Evolutionary conservation across 1,140 invertebrate species (phyloP).

Genomic region (Phocides pigmalion): DNA sequence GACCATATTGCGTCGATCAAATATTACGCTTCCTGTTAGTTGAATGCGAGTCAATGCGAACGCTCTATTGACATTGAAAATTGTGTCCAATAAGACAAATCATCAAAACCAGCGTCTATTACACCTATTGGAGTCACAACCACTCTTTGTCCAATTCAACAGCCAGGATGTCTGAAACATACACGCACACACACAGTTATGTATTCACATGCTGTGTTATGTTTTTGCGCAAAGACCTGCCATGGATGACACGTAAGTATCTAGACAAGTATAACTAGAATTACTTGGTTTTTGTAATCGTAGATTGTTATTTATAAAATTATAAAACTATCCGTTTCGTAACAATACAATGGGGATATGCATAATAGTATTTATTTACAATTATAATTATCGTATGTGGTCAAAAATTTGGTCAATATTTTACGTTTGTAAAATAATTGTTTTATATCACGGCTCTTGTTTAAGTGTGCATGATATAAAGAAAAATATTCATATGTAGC

Average conservation of each 20-base stretch:
- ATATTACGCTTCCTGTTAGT: background rate
- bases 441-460: no score
- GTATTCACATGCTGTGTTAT: background rate
- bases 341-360: background rate
- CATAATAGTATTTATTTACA: background rate
- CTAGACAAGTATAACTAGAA: background rate
- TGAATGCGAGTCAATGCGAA: no score
- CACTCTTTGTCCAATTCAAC: slow-evolving; percentile 10
- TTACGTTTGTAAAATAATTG: no score
- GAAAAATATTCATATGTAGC: no score
- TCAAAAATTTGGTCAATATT: no score
- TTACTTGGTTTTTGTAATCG: background rate
- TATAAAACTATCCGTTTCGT: background rate
- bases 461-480: no score
- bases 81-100: background rate
- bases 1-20: background rate
- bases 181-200: background rate
- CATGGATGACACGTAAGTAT: background rate
- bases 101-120: background rate
- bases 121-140: slow-evolving; percentile 16
- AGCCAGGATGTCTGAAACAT: background rate
- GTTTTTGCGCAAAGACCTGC: background rate
- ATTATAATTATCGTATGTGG: no score
- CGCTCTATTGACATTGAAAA: background rate
- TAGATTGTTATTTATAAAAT: slow-evolving; percentile 1